Evolutionary conservation across 2,888 invertebrate genomes (phyloP).

Genomic region (Mythimna albipuncta): DNA sequence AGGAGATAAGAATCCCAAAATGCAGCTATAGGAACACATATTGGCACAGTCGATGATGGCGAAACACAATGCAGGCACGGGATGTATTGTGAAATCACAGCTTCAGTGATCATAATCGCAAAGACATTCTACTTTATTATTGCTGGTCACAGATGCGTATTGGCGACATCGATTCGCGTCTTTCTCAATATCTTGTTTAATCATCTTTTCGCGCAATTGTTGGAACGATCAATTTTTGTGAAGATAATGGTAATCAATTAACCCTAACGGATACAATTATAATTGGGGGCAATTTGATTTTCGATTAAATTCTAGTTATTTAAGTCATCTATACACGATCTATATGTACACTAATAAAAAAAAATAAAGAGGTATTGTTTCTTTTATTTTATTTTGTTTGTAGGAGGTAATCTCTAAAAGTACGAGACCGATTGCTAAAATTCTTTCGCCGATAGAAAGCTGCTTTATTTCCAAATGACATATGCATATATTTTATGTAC

Average conservation of each 20-base stretch:
- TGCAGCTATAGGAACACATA: conserved; percentile 28
- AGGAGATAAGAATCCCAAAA: conserved; percentile 40
- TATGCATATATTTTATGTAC: no score
- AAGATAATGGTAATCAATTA: conserved; percentile 13
- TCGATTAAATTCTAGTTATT: conserved; percentile 12
- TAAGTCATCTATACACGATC: not conserved
- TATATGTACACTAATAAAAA: no score
- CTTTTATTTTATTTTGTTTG: no score
- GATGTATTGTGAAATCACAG: conserved; percentile 55
- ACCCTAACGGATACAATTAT: not conserved
- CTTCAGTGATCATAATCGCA: conserved; percentile 63
- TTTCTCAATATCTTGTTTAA: conserved; percentile 49
- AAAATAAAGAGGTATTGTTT: no score
- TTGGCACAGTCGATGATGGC: conserved; percentile 40
- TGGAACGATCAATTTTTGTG: conserved; percentile 8
- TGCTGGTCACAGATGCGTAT: conserved; percentile 56
- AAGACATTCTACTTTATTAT: conserved; percentile 63
- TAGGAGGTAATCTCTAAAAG: no score
- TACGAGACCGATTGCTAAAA: no score
- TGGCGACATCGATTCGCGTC: conserved; percentile 53
- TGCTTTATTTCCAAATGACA: no score
- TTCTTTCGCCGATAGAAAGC: no score
- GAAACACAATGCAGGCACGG: conserved; percentile 58
- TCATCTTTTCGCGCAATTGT: conserved; percentile 34
- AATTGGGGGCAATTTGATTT: not conserved